Percentiles rank a stretch among this genome's conserved stretches.
These are phyloP conservation scores for Mirza zaza DNA, from an alignment of 2,113 vertebrate species.

Conservation along the genomic window DNA sequence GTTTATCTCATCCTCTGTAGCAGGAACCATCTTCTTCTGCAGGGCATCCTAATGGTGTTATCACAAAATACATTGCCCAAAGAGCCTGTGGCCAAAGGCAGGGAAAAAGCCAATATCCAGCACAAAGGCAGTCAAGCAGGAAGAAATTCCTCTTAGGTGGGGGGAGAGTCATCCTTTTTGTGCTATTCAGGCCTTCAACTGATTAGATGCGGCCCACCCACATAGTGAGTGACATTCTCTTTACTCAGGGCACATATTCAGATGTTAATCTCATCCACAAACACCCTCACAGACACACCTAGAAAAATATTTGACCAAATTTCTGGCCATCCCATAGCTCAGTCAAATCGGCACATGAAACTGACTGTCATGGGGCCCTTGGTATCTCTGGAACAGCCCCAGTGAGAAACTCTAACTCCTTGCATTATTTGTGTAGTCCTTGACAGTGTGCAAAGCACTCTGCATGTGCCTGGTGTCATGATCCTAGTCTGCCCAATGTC, in stretches of 20 bases:
- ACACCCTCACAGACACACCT: neutral
- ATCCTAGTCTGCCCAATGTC: neutral
- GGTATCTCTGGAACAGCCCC: neutral
- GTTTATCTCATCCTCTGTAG: neutral
- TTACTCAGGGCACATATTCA: neutral
- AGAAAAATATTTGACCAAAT: neutral
- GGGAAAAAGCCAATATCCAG: neutral
- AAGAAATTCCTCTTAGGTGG: neutral
- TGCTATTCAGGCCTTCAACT: neutral
- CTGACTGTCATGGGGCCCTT: neutral
- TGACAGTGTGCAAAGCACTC: neutral
- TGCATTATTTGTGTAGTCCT: neutral
- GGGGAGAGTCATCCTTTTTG: neutral
- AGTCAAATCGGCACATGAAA: neutral
- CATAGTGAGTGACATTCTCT: neutral
- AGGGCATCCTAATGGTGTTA: neutral
- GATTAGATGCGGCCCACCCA: neutral
- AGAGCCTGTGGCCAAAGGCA: neutral
- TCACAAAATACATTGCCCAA: neutral
- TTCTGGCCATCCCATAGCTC: neutral
- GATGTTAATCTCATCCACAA: neutral
- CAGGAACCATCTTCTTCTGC: neutral
- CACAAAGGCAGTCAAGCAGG: neutral
- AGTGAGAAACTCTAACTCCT: neutral
- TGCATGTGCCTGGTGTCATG: neutral